Evolutionary conservation across 2,888 invertebrate species (phyloP).

Genomic region (Vandiemenella viatica): DNA sequence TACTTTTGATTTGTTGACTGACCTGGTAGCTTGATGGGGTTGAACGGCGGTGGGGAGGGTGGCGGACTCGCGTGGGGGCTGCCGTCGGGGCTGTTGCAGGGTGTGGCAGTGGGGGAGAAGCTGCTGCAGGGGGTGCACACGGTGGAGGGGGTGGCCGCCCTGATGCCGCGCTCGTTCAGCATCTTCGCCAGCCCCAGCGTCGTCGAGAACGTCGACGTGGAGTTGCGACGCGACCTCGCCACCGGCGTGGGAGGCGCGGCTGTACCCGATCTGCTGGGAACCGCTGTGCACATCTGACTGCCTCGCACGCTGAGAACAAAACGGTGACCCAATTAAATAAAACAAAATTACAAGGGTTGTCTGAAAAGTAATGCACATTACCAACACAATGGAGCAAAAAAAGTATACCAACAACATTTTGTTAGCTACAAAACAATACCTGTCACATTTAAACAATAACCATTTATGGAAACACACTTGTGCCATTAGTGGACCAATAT

Average conservation of each 20-base stretch:
- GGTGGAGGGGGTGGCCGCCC: conserved; percentile 53
- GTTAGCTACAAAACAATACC: too few species aligned
- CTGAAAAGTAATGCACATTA: too few species aligned
- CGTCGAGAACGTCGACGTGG: conserved; percentile 64
- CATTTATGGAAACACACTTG: too few species aligned
- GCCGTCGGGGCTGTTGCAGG: conserved; percentile 72
- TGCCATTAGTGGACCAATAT: too few species aligned
- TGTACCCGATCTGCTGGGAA: conserved; percentile 30
- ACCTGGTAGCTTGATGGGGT: conserved; percentile 38
- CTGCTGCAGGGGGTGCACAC: conserved; percentile 44
- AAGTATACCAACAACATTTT: too few species aligned
- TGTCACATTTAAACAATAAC: too few species aligned
- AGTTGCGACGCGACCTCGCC: conserved; percentile 56
- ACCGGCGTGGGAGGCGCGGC: conserved; percentile 35
- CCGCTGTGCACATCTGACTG: conserved; percentile 49
- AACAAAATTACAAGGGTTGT: too few species aligned
- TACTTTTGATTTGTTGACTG: too few species aligned
- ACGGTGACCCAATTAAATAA: too few species aligned
- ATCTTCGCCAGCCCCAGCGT: conserved; percentile 57
- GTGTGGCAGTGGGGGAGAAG: conserved; percentile 72
- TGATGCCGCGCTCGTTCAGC: conserved; percentile 62
- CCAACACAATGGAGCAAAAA: too few species aligned
- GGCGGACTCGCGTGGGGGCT: conserved; percentile 40
- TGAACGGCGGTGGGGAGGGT: conserved; percentile 42
- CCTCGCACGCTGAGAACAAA: conserved; percentile 33